phyloP scores from a whole-genome alignment of 2,797 vertebrate genomes.

The Myoxocephalus aenaeus region DNA sequence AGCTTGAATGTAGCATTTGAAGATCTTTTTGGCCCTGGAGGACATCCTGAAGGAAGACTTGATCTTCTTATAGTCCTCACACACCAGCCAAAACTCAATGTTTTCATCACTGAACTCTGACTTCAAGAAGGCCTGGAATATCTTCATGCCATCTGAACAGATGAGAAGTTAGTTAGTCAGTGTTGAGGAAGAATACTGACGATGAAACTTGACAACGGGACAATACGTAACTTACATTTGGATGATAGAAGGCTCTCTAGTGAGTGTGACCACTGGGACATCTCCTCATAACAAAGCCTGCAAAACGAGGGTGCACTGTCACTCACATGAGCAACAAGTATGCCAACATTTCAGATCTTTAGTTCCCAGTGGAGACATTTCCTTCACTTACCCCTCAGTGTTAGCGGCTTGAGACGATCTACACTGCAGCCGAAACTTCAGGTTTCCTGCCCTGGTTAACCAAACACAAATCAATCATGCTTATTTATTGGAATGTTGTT shows the following conservation, averaged over 20 bases:
- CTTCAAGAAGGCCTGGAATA: constrained; percentile 90
- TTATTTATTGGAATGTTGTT: constrained; percentile 20
- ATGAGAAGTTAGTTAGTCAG: constrained; percentile 7
- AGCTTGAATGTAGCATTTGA: constrained; percentile 85
- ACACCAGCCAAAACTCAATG: constrained; percentile 91
- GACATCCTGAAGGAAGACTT: constrained; percentile 79
- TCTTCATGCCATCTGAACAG: constrained; percentile 82
- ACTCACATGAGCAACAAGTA: constrained; percentile 7
- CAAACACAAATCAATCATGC: constrained; percentile 13
- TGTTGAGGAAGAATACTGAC: not conserved
- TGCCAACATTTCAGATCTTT: not conserved
- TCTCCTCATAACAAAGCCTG: constrained; percentile 86
- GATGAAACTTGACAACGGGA: not conserved
- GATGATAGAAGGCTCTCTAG: constrained; percentile 88
- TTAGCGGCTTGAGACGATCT: constrained; percentile 43
- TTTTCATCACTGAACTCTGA: constrained; percentile 92
- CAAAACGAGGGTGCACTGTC: constrained; percentile 29
- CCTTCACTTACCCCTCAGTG: constrained; percentile 62
- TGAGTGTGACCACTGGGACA: constrained; percentile 88
- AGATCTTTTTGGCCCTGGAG: constrained; percentile 89
- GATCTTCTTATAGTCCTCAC: constrained; percentile 90
- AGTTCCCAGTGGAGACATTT: not conserved
- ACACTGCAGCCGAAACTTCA: constrained; percentile 62
- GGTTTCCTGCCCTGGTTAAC: constrained; percentile 54
- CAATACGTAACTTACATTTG: constrained; percentile 82